Evolutionary conservation across 1,140 invertebrate species (phyloP).

Genomic region (Tachypleus tridentatus): DNA sequence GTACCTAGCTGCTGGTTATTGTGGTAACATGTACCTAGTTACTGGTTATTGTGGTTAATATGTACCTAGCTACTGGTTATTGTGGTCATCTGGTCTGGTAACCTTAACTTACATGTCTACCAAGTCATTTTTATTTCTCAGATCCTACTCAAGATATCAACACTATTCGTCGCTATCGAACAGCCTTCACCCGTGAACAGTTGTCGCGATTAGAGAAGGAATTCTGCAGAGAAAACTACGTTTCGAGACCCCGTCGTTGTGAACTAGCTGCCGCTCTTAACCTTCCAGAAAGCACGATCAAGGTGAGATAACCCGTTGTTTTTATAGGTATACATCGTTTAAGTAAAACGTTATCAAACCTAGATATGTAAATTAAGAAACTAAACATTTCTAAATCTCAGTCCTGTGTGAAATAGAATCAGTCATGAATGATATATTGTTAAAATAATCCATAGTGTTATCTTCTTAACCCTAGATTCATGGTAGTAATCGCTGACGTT

Average conservation of each 20-base stretch:
- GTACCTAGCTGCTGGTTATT: too few species aligned
- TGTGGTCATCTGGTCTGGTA: too few species aligned
- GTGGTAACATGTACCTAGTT: too few species aligned
- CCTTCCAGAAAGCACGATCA: slow-evolving; percentile 94
- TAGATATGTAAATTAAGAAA: not conserved
- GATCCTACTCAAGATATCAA: slow-evolving; percentile 14
- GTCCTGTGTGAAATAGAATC: too few species aligned
- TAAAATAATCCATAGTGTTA: too few species aligned
- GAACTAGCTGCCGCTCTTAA: slow-evolving; percentile 88
- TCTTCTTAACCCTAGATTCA: too few species aligned
- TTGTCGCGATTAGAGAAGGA: slow-evolving; percentile 88
- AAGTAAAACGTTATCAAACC: not conserved
- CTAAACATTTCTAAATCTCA: slow-evolving; percentile 8
- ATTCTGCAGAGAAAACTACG: slow-evolving; percentile 95
- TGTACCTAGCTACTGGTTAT: too few species aligned
- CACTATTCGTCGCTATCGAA: slow-evolving; percentile 75
- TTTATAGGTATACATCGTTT: too few species aligned
- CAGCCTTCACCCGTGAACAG: slow-evolving; percentile 95
- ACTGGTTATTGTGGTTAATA: too few species aligned
- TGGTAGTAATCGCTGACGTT: too few species aligned
- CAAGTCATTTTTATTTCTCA: not conserved
- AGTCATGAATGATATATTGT: too few species aligned
- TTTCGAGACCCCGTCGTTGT: slow-evolving; percentile 82
- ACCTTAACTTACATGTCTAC: too few species aligned
- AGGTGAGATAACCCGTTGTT: slow-evolving; percentile 48